phyloP scores from a whole-genome alignment of 2,888 invertebrate genomes.

The Saturnia pavonia region DNA sequence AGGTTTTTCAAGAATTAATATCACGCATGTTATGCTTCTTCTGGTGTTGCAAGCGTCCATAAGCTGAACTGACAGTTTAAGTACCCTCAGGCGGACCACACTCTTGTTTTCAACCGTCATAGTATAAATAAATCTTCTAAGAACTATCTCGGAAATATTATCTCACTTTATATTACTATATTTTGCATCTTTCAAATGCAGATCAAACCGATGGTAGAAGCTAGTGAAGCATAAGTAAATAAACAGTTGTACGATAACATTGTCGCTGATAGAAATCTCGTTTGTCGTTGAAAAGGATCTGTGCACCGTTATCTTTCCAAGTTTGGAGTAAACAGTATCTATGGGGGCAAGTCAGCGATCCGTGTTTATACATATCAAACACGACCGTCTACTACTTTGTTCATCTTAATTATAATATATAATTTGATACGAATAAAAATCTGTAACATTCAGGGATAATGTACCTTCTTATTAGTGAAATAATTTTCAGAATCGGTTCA shows the following conservation, averaged over 20 bases:
- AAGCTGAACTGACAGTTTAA: too few relatives aligned
- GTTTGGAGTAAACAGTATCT: slow-evolving; percentile 3
- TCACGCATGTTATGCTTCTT: too few relatives aligned
- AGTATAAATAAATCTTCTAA: too few relatives aligned
- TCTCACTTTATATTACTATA: not conserved
- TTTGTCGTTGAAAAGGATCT: slow-evolving; percentile 8
- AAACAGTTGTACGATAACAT: slow-evolving; percentile 11
- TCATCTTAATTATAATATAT: not conserved
- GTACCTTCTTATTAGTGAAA: too few relatives aligned
- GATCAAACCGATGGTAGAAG: not conserved
- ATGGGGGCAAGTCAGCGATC: not conserved
- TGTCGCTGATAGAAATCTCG: slow-evolving; percentile 12
- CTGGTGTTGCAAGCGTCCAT: too few relatives aligned
- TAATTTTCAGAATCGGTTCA: too few relatives aligned
- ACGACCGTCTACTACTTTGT: not conserved
- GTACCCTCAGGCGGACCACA: too few relatives aligned
- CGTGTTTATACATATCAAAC: not conserved
- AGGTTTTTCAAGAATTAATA: too few relatives aligned
- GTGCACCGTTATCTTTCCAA: slow-evolving; percentile 5
- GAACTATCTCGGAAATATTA: too few relatives aligned
- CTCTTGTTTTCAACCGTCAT: too few relatives aligned
- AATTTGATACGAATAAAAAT: too few relatives aligned
- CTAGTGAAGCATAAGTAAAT: not conserved
- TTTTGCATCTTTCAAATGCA: not conserved
- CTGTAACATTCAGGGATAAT: too few relatives aligned